A percentile compares a stretch with the other conserved stretches of the same genome.
These are phyloP conservation scores for Tyto alba DNA, from an alignment of 2,113 vertebrate genomes.

Conservation along the genomic window DNA sequence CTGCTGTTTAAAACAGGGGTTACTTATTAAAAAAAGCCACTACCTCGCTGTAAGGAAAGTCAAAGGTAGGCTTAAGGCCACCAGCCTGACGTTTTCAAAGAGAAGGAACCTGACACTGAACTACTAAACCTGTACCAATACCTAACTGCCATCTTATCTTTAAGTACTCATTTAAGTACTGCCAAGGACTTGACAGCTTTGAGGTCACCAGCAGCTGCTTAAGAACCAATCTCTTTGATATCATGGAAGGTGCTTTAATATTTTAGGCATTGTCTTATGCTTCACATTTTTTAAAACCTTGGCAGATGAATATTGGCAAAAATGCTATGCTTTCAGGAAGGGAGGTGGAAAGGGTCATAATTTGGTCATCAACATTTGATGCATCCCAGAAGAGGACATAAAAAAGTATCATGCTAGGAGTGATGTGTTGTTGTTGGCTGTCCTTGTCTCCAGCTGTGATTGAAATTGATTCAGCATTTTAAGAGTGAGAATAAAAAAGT, in stretches of 20 bases:
- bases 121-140: not conserved
- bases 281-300: not conserved
- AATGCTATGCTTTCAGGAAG: slow-evolving; percentile 4
- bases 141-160: not conserved
- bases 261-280: not conserved
- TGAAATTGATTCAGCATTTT: slow-evolving; percentile 35
- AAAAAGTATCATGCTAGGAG: slow-evolving; percentile 16
- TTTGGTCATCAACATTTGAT: slow-evolving; percentile 44
- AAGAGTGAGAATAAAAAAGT: slow-evolving; percentile 6
- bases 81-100: not conserved
- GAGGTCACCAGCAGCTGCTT: not conserved
- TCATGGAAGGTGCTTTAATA: not conserved
- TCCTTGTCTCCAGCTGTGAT: not conserved
- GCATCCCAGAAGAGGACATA: slow-evolving; percentile 36
- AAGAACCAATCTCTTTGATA: not conserved
- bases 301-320: not conserved
- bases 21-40: not conserved
- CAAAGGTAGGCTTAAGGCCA: not conserved
- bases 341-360: slow-evolving; percentile 42
- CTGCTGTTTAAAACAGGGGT: not conserved
- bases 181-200: not conserved
- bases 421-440: slow-evolving; percentile 47
- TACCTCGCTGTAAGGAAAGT: not conserved
- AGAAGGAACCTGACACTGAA: not conserved
- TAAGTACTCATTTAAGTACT: not conserved